Conservation (phyloP, 2,113 vertebrate genomes). For the Apistogramma diplotaenia region DNA sequence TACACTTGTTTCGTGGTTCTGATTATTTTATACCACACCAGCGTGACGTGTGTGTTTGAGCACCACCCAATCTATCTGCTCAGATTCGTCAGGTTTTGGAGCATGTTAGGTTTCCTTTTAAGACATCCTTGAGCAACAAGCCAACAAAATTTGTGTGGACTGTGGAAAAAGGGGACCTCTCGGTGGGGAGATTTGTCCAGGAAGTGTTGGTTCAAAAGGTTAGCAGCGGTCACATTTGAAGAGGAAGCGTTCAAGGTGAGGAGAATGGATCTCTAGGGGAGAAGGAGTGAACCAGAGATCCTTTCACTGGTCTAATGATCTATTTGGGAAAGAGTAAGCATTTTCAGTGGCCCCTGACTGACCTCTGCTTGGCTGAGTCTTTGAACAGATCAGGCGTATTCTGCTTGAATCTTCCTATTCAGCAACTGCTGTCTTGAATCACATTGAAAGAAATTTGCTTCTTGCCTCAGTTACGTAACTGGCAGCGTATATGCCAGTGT, state of each 20-base stretch:
- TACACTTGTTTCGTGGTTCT: background rate
- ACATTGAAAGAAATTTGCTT: background rate
- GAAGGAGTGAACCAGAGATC: background rate
- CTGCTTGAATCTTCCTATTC: background rate
- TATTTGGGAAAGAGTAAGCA: background rate
- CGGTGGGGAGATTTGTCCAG: background rate
- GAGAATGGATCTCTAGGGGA: background rate
- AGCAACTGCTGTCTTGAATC: background rate
- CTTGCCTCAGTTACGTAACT: background rate
- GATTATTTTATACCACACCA: background rate
- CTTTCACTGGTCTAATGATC: background rate
- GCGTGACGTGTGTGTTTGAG: background rate
- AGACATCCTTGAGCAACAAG: background rate
- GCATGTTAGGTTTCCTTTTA: background rate
- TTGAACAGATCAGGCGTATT: background rate
- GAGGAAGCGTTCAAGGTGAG: constrained; percentile 9
- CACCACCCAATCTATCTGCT: background rate
- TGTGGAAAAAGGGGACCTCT: background rate
- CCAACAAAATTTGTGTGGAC: background rate
- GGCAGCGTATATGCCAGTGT: constrained; percentile 13
- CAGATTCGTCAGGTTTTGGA: background rate
- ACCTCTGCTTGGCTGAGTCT: background rate
- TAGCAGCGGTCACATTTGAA: background rate
- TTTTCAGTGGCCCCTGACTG: background rate
- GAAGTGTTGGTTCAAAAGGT: constrained; percentile 15